phyloP scores from a whole-genome alignment of 37 sponge, comb jelly and placozoan species.

The Oopsacas minuta region DNA sequence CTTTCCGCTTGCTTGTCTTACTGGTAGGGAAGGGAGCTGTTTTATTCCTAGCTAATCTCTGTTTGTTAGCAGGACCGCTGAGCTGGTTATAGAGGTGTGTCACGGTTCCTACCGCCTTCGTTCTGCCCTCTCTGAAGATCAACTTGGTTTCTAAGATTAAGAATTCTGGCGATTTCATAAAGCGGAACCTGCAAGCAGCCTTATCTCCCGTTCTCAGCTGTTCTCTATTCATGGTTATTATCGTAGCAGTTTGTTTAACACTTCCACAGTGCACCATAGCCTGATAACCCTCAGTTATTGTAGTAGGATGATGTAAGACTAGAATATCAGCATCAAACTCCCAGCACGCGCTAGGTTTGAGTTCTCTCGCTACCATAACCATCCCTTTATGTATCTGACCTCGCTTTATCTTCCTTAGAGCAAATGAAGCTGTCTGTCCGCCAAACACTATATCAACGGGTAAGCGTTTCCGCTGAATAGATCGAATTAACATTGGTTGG shows the following conservation, averaged over 20 bases:
- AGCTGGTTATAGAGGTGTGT: constrained; percentile 45
- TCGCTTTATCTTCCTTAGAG: constrained; percentile 79
- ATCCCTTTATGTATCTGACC: constrained; percentile 89
- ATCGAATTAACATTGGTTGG: constrained; percentile 57
- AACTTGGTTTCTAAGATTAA: constrained; percentile 60
- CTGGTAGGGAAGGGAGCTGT: not conserved
- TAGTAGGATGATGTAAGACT: constrained; percentile 96
- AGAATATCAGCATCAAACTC: constrained; percentile 95
- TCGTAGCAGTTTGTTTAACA: constrained; percentile 94
- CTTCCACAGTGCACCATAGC: constrained; percentile 98
- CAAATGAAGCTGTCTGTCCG: constrained; percentile 94
- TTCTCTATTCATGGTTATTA: constrained; percentile 72
- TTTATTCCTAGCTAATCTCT: not conserved
- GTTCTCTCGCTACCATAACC: constrained; percentile 66
- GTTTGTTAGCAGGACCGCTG: constrained; percentile 5
- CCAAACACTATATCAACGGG: constrained; percentile 82
- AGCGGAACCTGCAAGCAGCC: constrained; percentile 76
- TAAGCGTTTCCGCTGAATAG: constrained; percentile 89
- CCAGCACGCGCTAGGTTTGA: constrained; percentile 70
- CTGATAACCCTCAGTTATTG: constrained; percentile 86
- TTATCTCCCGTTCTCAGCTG: constrained; percentile 96
- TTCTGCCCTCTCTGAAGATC: constrained; percentile 93
- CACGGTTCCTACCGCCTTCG: constrained; percentile 89
- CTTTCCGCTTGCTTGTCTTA: constrained; percentile 1
- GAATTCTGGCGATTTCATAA: constrained; percentile 95